Evolutionary conservation across 1,140 invertebrate species (phyloP).

Genomic region (Drosophila mojavensis): DNA sequence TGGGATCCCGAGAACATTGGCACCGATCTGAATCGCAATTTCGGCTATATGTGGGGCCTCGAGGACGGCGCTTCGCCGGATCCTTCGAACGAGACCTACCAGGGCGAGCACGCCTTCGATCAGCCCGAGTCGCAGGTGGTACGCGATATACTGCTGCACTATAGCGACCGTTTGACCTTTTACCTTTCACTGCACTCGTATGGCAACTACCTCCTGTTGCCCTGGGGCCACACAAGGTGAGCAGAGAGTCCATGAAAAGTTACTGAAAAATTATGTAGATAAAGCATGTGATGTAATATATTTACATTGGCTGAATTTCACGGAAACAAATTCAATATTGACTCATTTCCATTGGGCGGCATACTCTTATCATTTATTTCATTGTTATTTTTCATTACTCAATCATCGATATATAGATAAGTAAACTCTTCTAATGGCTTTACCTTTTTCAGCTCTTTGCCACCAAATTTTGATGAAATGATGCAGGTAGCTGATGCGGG

Average conservation of each 20-base stretch:
- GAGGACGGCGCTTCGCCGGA: constrained; percentile 87
- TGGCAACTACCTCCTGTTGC: constrained; percentile 88
- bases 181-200: constrained; percentile 90
- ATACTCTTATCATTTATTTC: no score
- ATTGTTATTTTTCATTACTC: no score
- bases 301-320: no score
- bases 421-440: no score
- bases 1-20: constrained; percentile 77
- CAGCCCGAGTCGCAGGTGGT: constrained; percentile 87
- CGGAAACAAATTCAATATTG: no score
- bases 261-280: no score
- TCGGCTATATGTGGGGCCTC: constrained; percentile 86
- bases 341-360: no score
- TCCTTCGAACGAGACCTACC: constrained; percentile 88
- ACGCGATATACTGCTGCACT: constrained; percentile 84
- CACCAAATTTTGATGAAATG: constrained; percentile 73
- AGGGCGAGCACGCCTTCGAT: constrained; percentile 88
- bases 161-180: constrained; percentile 85
- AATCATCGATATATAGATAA: no score
- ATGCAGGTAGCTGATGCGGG: constrained; percentile 83
- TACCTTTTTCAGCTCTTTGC: constrained; percentile 47
- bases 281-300: no score
- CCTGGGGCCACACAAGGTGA: constrained; percentile 88
- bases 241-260: constrained; percentile 12
- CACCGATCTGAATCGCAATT: constrained; percentile 88